Evolutionary conservation across 2,888 invertebrate species (phyloP), one percentile per base, ranked within the genome.

Genomic region (Achlya flavicornis): DNA sequence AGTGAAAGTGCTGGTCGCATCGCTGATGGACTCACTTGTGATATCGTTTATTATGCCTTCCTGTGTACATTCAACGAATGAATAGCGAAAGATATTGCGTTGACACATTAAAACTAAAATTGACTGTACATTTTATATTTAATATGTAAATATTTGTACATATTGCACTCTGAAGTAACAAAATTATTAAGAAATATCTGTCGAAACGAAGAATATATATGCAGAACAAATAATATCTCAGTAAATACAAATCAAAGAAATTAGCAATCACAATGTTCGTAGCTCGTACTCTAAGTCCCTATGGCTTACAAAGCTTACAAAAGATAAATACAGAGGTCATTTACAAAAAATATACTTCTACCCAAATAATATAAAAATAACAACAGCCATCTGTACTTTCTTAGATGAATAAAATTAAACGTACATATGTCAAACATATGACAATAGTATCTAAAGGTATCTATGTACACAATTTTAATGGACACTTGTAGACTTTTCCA

Each of bases 81-180:
- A 83, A 80, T 85, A 89, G 86, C 85, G 86, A 90, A 86, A 82
- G 78, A 84, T 90, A 92, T 92, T 92, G 91, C 92, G 92, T 92
- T 88, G 91, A 91, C 88, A 88, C 81, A 91, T 92, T 92, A 93
- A 88, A 93, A 92, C 92, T 92, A 93, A 92, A 93, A 87, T 83
- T 92, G 85, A 93, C 93, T 93, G 93, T 93, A 93, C 93, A 93
- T 81, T 87, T 88, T 87, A 91, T 91, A 91, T 90, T 90, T 95
- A 84, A 87, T 88, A 92, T 93, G 93, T 93, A 93, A 95, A 95
- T 95, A 95, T 95, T 95, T 95, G 95, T 95, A 95, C 95, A 95
- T 95, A 95, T 95, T 95, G 95, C 95, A 95, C 95, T 95, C 95
- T 94, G 93, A 93, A 93, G 89, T 92, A 92, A 93, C 92, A 91